These are phyloP conservation scores for Paracanthobrama guichenoti DNA, from an alignment of 2,113 vertebrate species.

Conservation along the genomic window DNA sequence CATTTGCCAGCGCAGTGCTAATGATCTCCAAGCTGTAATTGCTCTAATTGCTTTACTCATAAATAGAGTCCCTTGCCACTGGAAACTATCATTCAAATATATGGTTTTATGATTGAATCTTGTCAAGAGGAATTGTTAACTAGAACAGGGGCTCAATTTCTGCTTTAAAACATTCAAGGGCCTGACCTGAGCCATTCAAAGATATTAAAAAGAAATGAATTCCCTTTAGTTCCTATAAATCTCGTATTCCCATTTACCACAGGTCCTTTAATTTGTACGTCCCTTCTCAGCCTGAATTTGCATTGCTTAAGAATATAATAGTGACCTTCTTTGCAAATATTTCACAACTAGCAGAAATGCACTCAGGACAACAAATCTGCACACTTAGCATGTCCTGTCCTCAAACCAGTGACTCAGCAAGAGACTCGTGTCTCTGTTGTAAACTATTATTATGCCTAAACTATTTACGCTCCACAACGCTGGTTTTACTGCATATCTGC, in stretches of 20 bases:
- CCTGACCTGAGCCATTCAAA: conserved; percentile 42
- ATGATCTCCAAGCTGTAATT: conserved; percentile 54
- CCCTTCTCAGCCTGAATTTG: neutral
- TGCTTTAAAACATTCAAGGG: conserved; percentile 28
- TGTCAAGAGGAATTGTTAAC: conserved; percentile 39
- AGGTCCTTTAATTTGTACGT: conserved; percentile 11
- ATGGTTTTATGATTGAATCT: conserved; percentile 50
- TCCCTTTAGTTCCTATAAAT: conserved; percentile 19
- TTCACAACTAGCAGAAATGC: neutral
- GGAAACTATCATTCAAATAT: conserved; percentile 51
- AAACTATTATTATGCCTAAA: conserved; percentile 60
- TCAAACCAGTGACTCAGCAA: conserved; percentile 15
- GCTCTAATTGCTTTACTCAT: conserved; percentile 38
- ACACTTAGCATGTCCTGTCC: conserved; percentile 9
- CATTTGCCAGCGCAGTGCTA: conserved; percentile 44
- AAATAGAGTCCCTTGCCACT: conserved; percentile 37
- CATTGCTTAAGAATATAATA: conserved; percentile 6
- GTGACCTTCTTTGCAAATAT: conserved; percentile 8
- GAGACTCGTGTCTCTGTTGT: conserved; percentile 28
- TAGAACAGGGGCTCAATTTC: conserved; percentile 43
- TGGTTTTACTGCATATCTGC: conserved; percentile 72
- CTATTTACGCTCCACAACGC: conserved; percentile 66
- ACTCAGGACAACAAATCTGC: conserved; percentile 18
- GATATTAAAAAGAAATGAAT: conserved; percentile 48
- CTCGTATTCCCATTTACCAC: conserved; percentile 5